Evolutionary conservation across 2,113 vertebrate species (phyloP).

Genomic region (Arothron firmamentum): DNA sequence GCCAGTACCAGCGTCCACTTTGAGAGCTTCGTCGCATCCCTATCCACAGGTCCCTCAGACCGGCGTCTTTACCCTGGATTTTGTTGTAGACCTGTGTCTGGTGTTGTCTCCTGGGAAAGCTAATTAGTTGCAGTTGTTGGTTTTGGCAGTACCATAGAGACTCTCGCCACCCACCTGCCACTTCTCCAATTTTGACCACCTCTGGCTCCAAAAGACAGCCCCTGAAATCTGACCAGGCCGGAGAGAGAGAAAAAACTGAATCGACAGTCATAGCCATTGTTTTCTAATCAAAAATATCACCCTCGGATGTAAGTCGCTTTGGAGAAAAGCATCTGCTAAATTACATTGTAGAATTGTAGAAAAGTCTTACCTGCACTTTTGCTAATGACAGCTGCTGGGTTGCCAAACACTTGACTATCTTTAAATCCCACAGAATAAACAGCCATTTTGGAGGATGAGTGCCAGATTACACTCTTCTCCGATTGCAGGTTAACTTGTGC

Average conservation of each 20-base stretch:
- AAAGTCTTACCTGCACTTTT: not conserved
- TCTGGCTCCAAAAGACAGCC: not conserved
- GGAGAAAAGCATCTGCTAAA: no score
- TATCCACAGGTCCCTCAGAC: not conserved
- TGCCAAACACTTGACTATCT: not conserved
- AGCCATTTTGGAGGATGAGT: not conserved
- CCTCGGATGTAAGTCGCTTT: no score
- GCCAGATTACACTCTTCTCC: not conserved
- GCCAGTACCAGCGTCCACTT: not conserved
- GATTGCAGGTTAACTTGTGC: not conserved
- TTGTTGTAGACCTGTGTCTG: not conserved
- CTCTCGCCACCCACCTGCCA: not conserved
- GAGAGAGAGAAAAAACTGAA: not conserved
- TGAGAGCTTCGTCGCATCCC: not conserved
- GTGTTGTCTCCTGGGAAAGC: not conserved
- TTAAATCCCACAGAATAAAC: not conserved
- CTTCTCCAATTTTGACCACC: not conserved
- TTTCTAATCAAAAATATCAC: not conserved
- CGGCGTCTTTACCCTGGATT: not conserved
- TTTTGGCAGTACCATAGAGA: not conserved
- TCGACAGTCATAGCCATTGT: not conserved
- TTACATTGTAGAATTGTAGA: not conserved
- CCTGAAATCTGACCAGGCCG: not conserved
- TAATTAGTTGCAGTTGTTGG: not conserved
- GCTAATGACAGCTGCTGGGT: not conserved